Percentiles rank a stretch among this genome's conserved stretches.
Evolutionary conservation across 2,888 invertebrate species (phyloP).

Genomic region (Lampropteryx suffumata): DNA sequence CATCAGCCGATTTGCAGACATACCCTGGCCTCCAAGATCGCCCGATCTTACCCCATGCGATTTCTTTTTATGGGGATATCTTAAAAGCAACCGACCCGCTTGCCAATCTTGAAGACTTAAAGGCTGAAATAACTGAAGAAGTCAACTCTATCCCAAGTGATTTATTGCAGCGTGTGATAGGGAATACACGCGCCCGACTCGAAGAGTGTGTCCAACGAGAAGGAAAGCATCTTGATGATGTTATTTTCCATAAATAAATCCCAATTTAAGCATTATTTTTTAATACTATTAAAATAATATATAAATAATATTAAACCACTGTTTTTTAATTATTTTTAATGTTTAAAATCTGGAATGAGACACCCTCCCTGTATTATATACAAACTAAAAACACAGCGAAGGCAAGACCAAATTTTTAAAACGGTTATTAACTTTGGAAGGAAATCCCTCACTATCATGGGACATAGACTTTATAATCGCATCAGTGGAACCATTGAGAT

Average conservation of each 20-base stretch:
- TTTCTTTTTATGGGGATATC: too few relatives aligned
- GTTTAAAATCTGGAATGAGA: too few relatives aligned
- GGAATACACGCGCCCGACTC: slow-evolving; percentile 24
- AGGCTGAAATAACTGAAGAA: slow-evolving; percentile 5
- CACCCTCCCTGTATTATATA: too few relatives aligned
- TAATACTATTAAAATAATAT: neutral
- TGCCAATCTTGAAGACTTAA: slow-evolving; percentile 1
- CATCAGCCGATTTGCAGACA: slow-evolving; percentile 10
- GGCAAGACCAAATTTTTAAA: too few relatives aligned
- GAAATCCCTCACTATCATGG: too few relatives aligned
- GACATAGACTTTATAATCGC: too few relatives aligned
- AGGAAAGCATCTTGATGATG: neutral
- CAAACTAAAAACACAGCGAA: too few relatives aligned
- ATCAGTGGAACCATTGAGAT: too few relatives aligned
- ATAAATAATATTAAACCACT: too few relatives aligned
- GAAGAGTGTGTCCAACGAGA: slow-evolving; percentile 17
- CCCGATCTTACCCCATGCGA: slow-evolving; percentile 15
- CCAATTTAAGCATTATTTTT: neutral
- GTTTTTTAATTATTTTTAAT: too few relatives aligned
- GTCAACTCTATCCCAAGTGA: slow-evolving; percentile 11
- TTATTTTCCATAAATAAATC: neutral
- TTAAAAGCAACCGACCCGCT: slow-evolving; percentile 2
- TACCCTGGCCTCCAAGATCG: slow-evolving; percentile 21
- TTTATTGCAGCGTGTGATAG: slow-evolving; percentile 16
- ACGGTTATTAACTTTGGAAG: too few relatives aligned